These are phyloP conservation scores for Isaurus tuberculatus DNA, from an alignment of 92 coral and sea anemone species.

Conservation along the genomic window DNA sequence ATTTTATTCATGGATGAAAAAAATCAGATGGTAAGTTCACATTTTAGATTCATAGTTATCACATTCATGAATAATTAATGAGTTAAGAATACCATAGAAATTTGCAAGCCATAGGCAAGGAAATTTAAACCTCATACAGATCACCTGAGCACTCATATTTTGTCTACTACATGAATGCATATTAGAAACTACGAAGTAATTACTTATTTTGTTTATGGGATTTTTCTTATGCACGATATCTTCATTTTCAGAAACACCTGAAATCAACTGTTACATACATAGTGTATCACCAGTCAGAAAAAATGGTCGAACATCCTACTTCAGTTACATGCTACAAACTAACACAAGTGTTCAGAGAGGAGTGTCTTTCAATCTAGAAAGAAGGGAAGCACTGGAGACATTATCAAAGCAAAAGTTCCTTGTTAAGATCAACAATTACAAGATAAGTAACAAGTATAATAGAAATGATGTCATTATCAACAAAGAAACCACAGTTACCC, in stretches of 20 bases:
- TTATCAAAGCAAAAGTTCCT: conserved; percentile 48
- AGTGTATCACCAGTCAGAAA: conserved; percentile 29
- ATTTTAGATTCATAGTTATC: conserved; percentile 17
- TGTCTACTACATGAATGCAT: conserved; percentile 16
- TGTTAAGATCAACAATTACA: conserved; percentile 40
- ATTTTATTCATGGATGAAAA: conserved; percentile 20
- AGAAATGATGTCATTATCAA: conserved; percentile 51
- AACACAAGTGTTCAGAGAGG: neutral
- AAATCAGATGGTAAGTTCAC: conserved; percentile 23
- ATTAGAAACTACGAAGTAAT: conserved; percentile 24
- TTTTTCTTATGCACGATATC: conserved; percentile 19
- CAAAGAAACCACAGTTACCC: conserved; percentile 48
- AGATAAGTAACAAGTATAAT: conserved; percentile 48
- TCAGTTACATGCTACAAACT: conserved; percentile 9
- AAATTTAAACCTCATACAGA: conserved; percentile 13
- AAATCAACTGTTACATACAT: conserved; percentile 17
- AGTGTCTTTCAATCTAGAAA: conserved; percentile 25
- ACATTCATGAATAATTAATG: conserved; percentile 16
- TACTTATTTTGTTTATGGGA: conserved; percentile 10
- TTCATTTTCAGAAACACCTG: conserved; percentile 27
- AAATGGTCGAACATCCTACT: conserved; percentile 1
- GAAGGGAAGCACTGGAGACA: conserved; percentile 26
- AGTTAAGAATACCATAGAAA: conserved; percentile 4
- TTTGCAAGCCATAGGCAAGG: neutral
- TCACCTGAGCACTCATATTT: conserved; percentile 11